Evolutionary conservation across 2,113 vertebrate genomes (phyloP).

Genomic region (Morone saxatilis): DNA sequence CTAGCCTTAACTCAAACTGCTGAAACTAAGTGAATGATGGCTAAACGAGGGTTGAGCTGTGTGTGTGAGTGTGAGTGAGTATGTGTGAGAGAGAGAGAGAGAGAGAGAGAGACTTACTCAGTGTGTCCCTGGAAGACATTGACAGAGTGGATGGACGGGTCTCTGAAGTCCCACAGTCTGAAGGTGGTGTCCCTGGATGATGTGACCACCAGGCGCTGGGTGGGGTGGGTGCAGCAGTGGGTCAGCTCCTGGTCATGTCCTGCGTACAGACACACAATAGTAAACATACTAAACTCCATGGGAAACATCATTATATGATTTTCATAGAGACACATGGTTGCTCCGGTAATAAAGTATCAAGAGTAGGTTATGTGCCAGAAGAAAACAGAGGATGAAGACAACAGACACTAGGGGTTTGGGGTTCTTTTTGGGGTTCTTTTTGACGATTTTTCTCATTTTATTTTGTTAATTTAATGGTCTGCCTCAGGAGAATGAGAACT

Average conservation of each 20-base stretch:
- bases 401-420: too few species aligned
- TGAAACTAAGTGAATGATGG: not conserved
- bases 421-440: too few species aligned
- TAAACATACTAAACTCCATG: not conserved
- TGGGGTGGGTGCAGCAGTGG: constrained; percentile 97
- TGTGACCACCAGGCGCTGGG: constrained; percentile 96
- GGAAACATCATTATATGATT: not conserved
- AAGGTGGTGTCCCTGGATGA: constrained; percentile 98
- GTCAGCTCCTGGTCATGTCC: constrained; percentile 98
- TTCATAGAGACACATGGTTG: too few species aligned
- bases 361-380: too few species aligned
- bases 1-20: not conserved
- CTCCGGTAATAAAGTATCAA: too few species aligned
- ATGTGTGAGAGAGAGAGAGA: too few species aligned
- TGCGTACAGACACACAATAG: constrained; percentile 70
- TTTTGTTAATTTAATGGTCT: too few species aligned
- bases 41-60: not conserved
- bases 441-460: too few species aligned
- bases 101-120: constrained; percentile 87
- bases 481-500: too few species aligned
- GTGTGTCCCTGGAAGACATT: constrained; percentile 99
- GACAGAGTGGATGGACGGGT: constrained; percentile 98
- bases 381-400: too few species aligned
- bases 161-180: constrained; percentile 98
- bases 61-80: not conserved